Evolutionary conservation across 2,888 invertebrate species (phyloP), one percentile per base, ranked within the genome.

Genomic region (Chesias legatella): DNA sequence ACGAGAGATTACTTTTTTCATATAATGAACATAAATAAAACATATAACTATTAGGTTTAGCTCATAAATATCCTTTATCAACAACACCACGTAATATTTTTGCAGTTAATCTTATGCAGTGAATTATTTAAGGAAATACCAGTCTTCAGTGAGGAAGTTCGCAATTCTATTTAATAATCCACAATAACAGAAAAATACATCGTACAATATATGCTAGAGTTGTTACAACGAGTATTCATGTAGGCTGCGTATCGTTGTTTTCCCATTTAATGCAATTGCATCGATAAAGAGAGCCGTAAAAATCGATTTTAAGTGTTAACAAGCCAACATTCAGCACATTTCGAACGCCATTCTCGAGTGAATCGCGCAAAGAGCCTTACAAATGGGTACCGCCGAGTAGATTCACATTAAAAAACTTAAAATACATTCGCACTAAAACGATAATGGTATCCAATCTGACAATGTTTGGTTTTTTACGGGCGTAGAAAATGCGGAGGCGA

Each of bases 241-340:
- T 63, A 56, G 48, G 56, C 50, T 44, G 41, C 37, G 48, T 60
- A 66, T 68, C 63, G 60, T 53, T 68, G 67, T 72, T 70, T 67
- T 64, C 64, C 68, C 67, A 69, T 75, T 73, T 60, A 72, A 67
- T 65, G 60, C 63, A 67, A 71, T 64, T 62, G 68, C 57, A 59
- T 61, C 70, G 66, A 79, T 80, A 80, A 79, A 74, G 64, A 73
- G 57, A 67, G 61, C 66, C 73, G 71, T 85, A 85, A 84, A 82
- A 59, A 71, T 63, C 65, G 71, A 58, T 71, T 74, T 80, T 81
- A 78, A 83, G 69, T 76, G 68, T 58, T 41, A 49, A 46, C 60
- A 59, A 58, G 63, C 62, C 67, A 61, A 65, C 60, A 55, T 64
- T 67, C 59, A 55, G 64, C 57, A 60, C 65, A 54, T 68, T 75